Percentiles rank a stretch among this genome's conserved stretches.
These are phyloP conservation scores for Berghia stephanieae DNA, from an alignment of 1,140 invertebrate genomes.

Conservation along the genomic window DNA sequence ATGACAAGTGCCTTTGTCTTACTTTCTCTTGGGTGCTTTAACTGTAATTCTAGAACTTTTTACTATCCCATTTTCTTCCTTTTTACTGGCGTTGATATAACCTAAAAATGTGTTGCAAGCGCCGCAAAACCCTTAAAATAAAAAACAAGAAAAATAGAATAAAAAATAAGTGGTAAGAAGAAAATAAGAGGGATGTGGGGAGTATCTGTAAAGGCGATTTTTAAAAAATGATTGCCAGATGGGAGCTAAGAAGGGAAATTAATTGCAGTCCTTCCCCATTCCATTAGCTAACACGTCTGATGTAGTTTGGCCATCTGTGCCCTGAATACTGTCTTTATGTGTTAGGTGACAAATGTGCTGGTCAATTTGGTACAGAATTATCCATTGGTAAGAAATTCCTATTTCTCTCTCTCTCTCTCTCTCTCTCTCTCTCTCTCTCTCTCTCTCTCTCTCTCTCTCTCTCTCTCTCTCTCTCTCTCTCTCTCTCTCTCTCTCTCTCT, in stretches of 20 bases:
- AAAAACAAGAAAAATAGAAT: constrained; percentile 5
- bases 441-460: background rate
- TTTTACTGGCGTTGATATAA: no score
- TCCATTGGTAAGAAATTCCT: no score
- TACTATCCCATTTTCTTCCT: no score
- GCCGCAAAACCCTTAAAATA: no score
- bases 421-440: background rate
- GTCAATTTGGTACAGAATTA: no score
- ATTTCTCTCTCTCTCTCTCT: constrained; percentile 5
- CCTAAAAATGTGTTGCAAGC: no score
- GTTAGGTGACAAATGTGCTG: no score
- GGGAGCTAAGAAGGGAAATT: background rate
- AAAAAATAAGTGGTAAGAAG: background rate
- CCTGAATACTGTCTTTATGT: background rate
- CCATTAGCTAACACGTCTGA: no score
- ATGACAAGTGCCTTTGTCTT: no score
- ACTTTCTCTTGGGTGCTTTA: no score
- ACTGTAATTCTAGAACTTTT: no score
- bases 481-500: background rate
- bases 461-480: background rate
- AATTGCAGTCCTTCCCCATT: background rate
- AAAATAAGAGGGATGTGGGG: background rate
- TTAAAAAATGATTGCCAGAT: background rate
- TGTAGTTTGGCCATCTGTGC: no score
- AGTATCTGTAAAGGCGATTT: background rate